These are phyloP conservation scores for Mellivora capensis DNA, from an alignment of 2,113 vertebrate species.

Conservation along the genomic window DNA sequence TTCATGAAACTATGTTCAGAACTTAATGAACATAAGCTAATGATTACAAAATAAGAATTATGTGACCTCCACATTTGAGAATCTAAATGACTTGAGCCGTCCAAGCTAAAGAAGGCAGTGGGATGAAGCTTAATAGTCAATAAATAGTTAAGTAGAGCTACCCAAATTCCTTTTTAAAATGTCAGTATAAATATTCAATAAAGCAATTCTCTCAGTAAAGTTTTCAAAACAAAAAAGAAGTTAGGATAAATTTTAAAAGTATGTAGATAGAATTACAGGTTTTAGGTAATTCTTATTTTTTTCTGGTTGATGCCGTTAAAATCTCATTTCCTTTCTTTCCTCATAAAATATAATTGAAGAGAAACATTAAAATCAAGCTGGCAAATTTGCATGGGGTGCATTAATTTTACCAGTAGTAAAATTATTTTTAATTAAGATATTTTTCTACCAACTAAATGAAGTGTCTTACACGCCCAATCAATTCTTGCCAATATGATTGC, in stretches of 20 bases:
- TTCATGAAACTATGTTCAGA: neutral
- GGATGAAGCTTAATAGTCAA: neutral
- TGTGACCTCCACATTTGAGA: neutral
- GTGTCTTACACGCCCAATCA: conserved; percentile 72
- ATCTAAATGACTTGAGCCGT: neutral
- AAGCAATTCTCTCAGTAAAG: neutral
- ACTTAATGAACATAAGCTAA: neutral
- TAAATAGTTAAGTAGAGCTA: neutral
- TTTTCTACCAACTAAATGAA: conserved; percentile 73
- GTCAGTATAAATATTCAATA: neutral
- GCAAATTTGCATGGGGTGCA: conserved; percentile 16
- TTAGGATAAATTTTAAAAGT: neutral
- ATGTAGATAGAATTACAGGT: neutral
- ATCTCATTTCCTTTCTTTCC: neutral
- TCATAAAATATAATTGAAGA: conserved; percentile 15
- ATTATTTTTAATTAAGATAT: conserved; percentile 80
- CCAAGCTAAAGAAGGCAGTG: neutral
- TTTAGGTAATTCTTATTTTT: neutral
- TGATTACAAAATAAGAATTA: neutral
- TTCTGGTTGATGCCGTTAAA: neutral
- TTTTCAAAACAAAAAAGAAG: neutral
- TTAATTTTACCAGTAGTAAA: conserved; percentile 71
- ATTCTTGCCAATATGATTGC: conserved; percentile 74
- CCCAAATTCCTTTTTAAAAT: neutral
- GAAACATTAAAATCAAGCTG: conserved; percentile 50